Base-by-base conservation (phyloP, 2,888 invertebrate genomes). In the Leptogaster cylindrica region DNA sequence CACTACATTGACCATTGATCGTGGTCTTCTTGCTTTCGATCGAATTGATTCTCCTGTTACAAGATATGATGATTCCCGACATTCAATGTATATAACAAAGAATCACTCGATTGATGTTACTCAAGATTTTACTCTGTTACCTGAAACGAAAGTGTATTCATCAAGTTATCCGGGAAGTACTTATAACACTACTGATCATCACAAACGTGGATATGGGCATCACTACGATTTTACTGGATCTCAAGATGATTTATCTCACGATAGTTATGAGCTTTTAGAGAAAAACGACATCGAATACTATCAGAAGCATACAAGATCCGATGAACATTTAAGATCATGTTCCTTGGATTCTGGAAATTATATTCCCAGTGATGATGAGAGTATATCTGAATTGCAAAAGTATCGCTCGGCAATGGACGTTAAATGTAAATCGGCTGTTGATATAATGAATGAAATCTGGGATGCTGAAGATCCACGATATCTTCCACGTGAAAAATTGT, bases 211-310 rank as follows among this genome's bases (percentile, higher is more conserved):
- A 28, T 89, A 87, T 76, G 82, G 84, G 48, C 78, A 81, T 18
- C 77, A 79, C 23, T 69, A 78, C 6, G 79, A 80, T 68, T 80
- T 75, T 51, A 84, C 84, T 68, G 89, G 87, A 71, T 92, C 92
- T 7, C 92, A 92, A 78, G 93, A 93, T 77, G 93, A 93, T 81
- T 82, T 93, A 27, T 92, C 93, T 28, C 93, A 93, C 78, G 93
- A 93, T 78, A 93, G 92, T 75, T 93, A 93, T 79, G 93, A 93
- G 78, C 81, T 93, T 20, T 83, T 93, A 70, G 92, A 93, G 78
- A 89, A 90, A 76, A 89, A 89, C 68, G 89, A 81, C 66, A 76
- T 77, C 68, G 79, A 78, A 67, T 76, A 78, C 73, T 79, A 79
- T 69, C 76, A 76, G 36, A 77, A 77, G 48, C 73, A 76, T 64